These are phyloP conservation scores for Cephus spinipes DNA, from an alignment of 2,888 invertebrate species.

Conservation along the genomic window DNA sequence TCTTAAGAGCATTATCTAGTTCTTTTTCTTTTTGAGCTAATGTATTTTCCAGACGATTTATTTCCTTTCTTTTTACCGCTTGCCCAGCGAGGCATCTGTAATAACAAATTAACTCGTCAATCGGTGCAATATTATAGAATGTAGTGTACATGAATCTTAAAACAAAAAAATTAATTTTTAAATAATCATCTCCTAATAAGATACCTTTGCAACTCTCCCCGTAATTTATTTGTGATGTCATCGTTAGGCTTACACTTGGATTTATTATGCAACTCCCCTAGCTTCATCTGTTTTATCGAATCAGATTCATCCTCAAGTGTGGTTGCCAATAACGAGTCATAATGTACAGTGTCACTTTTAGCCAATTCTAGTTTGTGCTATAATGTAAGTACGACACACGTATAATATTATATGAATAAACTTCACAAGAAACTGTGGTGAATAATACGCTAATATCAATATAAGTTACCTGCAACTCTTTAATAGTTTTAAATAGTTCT, in stretches of 20 bases:
- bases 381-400: slow-evolving; percentile 15
- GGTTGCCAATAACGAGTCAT: slow-evolving; percentile 57
- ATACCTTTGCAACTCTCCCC: slow-evolving; percentile 65
- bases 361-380: slow-evolving; percentile 55
- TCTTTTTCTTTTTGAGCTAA: slow-evolving; percentile 63
- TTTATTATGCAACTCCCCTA: slow-evolving; percentile 49
- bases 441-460: background rate
- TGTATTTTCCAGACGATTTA: slow-evolving; percentile 66
- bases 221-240: slow-evolving; percentile 65
- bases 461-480: slow-evolving; percentile 47
- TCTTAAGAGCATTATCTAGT: slow-evolving; percentile 47
- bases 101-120: background rate
- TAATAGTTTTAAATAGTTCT: slow-evolving; percentile 60
- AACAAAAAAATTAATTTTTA: slow-evolving; percentile 11
- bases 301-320: slow-evolving; percentile 55
- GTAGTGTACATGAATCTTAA: background rate
- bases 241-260: slow-evolving; percentile 60
- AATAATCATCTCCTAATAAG: slow-evolving; percentile 9
- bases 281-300: slow-evolving; percentile 57
- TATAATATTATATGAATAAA: background rate
- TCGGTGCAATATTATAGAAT: background rate
- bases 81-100: slow-evolving; percentile 65
- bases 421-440: background rate
- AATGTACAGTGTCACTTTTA: slow-evolving; percentile 52
- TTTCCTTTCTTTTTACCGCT: slow-evolving; percentile 68